Evolutionary conservation across 2,797 vertebrate genomes (phyloP).

Genomic region (Graptemys geographica): DNA sequence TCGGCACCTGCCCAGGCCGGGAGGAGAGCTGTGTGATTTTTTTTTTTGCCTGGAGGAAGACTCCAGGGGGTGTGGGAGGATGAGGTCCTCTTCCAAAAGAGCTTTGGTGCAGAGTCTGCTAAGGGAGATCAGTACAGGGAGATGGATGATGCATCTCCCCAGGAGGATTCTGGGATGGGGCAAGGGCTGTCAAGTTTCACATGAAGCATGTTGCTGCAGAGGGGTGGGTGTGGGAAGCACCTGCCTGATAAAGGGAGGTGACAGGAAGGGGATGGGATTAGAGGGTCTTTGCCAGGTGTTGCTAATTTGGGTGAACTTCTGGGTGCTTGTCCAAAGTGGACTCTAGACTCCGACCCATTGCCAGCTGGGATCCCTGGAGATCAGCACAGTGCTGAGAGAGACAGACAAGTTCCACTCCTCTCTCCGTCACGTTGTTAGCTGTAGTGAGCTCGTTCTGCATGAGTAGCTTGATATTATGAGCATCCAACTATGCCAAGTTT

Average conservation of each 20-base stretch:
- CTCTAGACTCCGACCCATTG: background rate
- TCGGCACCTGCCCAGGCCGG: background rate
- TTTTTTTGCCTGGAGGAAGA: background rate
- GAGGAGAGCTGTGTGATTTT: background rate
- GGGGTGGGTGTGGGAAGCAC: background rate
- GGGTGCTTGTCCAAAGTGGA: background rate
- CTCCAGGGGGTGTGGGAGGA: background rate
- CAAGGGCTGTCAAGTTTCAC: too few species aligned
- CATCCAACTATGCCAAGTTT: accelerated
- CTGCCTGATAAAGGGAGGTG: background rate
- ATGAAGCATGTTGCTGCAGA: too few species aligned
- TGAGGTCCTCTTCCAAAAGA: too few species aligned
- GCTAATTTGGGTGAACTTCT: background rate
- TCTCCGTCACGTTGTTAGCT: background rate
- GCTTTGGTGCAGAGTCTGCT: too few species aligned
- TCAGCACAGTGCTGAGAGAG: accelerated
- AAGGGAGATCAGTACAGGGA: too few species aligned
- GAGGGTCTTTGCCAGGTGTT: too few species aligned
- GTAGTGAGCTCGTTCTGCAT: accelerated
- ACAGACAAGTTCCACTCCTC: background rate
- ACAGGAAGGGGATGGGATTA: background rate
- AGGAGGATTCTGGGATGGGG: too few species aligned
- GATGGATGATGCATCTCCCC: too few species aligned
- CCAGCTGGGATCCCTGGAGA: background rate
- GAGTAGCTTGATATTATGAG: background rate